Evolutionary conservation across 2,888 invertebrate genomes (phyloP).

Genomic region (Exephanes ischioxanthus): DNA sequence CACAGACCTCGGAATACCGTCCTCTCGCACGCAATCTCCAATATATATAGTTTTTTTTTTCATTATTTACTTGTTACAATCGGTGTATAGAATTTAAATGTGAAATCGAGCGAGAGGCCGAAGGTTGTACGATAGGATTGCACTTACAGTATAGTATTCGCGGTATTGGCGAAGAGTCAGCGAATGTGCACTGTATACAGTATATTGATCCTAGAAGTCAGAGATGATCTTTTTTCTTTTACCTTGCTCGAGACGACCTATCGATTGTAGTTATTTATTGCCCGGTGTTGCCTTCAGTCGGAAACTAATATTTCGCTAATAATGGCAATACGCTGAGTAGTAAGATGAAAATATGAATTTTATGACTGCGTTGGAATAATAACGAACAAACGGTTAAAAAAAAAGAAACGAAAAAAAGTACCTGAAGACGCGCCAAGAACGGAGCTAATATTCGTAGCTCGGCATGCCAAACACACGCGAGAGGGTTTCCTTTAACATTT

Average conservation of each 20-base stretch:
- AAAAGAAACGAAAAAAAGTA: not conserved
- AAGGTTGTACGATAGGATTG: constrained; percentile 8
- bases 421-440: not conserved
- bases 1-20: constrained; percentile 53
- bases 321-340: constrained; percentile 4
- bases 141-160: not conserved
- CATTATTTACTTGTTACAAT: constrained; percentile 22
- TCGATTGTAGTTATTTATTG: constrained; percentile 55
- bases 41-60: constrained; percentile 37
- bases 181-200: constrained; percentile 4
- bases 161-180: not conserved
- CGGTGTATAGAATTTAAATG: constrained; percentile 22
- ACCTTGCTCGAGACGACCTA: constrained; percentile 12
- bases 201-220: constrained; percentile 25
- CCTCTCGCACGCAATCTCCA: constrained; percentile 63
- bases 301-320: constrained; percentile 9
- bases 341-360: constrained; percentile 25
- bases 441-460: constrained; percentile 11
- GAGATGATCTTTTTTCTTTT: constrained; percentile 46
- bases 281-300: constrained; percentile 7
- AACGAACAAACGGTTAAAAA: not conserved
- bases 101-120: not conserved
- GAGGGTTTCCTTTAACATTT: constrained; percentile 12
- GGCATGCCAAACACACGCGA: not conserved
- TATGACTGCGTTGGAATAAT: not conserved